Evolutionary conservation across 2,113 vertebrate species (phyloP).

Genomic region (Lathamus discolor): DNA sequence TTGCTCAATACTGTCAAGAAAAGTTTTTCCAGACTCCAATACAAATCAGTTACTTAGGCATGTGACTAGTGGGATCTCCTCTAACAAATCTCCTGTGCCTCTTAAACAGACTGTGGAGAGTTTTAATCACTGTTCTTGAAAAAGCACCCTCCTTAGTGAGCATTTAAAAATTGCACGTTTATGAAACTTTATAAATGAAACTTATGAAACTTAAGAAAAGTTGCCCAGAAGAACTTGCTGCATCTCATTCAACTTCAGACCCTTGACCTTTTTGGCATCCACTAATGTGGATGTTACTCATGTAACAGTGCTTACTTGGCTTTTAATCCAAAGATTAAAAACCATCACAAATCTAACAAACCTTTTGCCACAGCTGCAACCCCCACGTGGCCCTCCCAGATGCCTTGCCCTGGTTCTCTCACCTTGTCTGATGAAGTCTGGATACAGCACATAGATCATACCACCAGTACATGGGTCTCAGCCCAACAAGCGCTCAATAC

Average conservation of each 20-base stretch:
- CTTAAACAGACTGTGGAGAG: background rate
- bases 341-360: background rate
- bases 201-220: background rate
- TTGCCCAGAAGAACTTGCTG: background rate
- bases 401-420: background rate
- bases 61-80: background rate
- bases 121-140: background rate
- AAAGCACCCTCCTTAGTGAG: background rate
- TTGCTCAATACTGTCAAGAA: background rate
- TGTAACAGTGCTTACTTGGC: accelerated
- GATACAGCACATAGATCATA: background rate
- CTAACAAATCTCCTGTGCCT: background rate
- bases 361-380: background rate
- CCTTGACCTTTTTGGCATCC: background rate
- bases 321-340: background rate
- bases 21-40: background rate
- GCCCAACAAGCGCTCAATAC: background rate
- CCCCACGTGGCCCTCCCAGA: background rate
- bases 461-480: background rate
- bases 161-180: background rate
- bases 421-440: no score
- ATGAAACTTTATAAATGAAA: background rate
- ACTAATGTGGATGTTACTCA: background rate
- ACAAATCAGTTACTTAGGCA: background rate
- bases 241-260: background rate